phyloP scores from a whole-genome alignment of 2,113 vertebrate species.

The Pleuronectes platessa region DNA sequence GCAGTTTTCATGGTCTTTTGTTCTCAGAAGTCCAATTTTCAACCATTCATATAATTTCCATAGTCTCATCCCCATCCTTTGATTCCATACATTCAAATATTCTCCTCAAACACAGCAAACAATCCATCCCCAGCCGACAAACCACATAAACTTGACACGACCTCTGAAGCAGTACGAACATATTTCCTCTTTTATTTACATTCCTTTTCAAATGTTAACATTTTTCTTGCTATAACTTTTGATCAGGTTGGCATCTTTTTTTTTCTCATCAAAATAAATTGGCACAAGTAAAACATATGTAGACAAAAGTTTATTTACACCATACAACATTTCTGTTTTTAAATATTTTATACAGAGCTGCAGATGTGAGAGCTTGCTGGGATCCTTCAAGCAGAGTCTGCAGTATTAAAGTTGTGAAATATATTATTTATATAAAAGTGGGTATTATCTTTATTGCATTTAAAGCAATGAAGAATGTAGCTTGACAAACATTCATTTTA shows the following conservation, averaged over 20 bases:
- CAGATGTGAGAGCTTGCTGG: constrained; percentile 98
- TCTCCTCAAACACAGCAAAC: constrained; percentile 41
- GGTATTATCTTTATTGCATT: constrained; percentile 99
- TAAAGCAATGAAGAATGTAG: constrained; percentile 99
- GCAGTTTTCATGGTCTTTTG: background rate
- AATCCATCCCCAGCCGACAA: background rate
- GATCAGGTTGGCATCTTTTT: constrained; percentile 83
- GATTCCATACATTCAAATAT: background rate
- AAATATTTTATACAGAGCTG: constrained; percentile 99
- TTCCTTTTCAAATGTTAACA: constrained; percentile 89
- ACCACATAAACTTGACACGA: constrained; percentile 82
- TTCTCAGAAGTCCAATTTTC: background rate
- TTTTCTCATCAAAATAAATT: constrained; percentile 92
- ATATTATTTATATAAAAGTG: constrained; percentile 99
- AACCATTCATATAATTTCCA: background rate
- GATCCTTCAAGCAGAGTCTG: constrained; percentile 99
- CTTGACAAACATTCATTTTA: constrained; percentile 99
- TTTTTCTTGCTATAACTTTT: constrained; percentile 84
- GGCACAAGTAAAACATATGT: constrained; percentile 99
- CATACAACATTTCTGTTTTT: constrained; percentile 99
- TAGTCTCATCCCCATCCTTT: background rate
- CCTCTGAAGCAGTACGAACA: constrained; percentile 88
- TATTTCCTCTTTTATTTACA: constrained; percentile 91
- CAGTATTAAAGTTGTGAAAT: constrained; percentile 99
- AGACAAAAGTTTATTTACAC: constrained; percentile 99